These are phyloP conservation scores for Conus ventricosus DNA, from an alignment of 1,140 invertebrate genomes.

Conservation along the genomic window DNA sequence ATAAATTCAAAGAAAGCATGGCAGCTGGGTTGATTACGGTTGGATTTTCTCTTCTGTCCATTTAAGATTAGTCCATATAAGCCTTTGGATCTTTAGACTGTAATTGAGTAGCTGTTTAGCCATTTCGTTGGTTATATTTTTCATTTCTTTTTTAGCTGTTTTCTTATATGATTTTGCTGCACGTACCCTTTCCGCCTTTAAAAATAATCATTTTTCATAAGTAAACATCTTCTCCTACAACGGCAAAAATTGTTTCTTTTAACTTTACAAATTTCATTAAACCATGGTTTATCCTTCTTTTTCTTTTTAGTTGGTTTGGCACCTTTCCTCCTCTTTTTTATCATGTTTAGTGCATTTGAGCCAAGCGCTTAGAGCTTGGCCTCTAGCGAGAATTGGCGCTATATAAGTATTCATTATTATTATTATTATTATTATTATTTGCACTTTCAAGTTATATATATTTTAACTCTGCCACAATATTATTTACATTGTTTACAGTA, in stretches of 20 bases:
- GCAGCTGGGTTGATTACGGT: background rate
- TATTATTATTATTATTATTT: too few relatives aligned
- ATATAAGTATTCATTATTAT: too few relatives aligned
- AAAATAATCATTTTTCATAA: too few relatives aligned
- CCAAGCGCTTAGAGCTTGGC: too few relatives aligned
- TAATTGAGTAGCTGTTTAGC: background rate
- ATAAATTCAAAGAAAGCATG: background rate
- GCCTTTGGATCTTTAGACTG: background rate
- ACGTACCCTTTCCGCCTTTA: background rate
- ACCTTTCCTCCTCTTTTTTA: background rate
- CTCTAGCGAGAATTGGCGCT: too few relatives aligned
- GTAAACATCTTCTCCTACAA: background rate
- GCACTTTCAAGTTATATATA: background rate
- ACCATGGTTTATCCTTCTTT: background rate
- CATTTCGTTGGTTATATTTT: background rate
- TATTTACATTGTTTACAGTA: too few relatives aligned
- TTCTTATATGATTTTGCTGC: constrained; percentile 5
- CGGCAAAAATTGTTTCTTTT: background rate
- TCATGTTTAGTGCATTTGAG: background rate
- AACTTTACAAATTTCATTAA: background rate
- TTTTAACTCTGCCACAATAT: background rate
- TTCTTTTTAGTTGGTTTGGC: background rate
- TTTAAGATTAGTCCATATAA: constrained; percentile 1
- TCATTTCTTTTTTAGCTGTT: background rate
- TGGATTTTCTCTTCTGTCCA: background rate